Evolutionary conservation across 2,888 invertebrate genomes (phyloP).

Genomic region (Lycophotia porphyrea): DNA sequence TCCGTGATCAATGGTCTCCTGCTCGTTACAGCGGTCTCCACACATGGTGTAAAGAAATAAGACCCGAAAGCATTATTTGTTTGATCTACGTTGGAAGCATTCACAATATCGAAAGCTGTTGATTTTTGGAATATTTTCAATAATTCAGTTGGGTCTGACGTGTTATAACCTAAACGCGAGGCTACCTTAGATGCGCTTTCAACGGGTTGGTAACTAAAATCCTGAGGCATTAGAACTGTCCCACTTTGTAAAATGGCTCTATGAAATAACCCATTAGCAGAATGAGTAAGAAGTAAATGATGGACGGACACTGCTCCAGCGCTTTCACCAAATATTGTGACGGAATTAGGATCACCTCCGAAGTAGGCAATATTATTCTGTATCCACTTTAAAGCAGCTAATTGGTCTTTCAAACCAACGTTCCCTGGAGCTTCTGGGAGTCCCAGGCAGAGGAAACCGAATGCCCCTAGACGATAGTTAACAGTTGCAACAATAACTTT

Average conservation of each 20-base stretch:
- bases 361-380: slow-evolving; percentile 74
- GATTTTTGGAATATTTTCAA: slow-evolving; percentile 68
- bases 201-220: slow-evolving; percentile 65
- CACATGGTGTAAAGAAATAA: slow-evolving; percentile 68
- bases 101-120: slow-evolving; percentile 66
- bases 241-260: slow-evolving; percentile 76
- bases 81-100: slow-evolving; percentile 58
- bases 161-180: slow-evolving; percentile 66
- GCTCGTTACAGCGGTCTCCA: slow-evolving; percentile 55
- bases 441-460: slow-evolving; percentile 77
- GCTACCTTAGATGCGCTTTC: slow-evolving; percentile 64
- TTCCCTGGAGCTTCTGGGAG: slow-evolving; percentile 75
- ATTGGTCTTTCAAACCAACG: slow-evolving; percentile 76
- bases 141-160: slow-evolving; percentile 67
- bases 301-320: slow-evolving; percentile 71
- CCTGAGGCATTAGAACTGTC: slow-evolving; percentile 64
- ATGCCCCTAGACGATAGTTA: slow-evolving; percentile 76
- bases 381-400: slow-evolving; percentile 77
- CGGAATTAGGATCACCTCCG: slow-evolving; percentile 75
- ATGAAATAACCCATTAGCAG: slow-evolving; percentile 73
- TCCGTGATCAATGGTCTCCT: slow-evolving; percentile 61
- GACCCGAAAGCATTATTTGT: slow-evolving; percentile 62
- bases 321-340: slow-evolving; percentile 78
- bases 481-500: slow-evolving; percentile 75
- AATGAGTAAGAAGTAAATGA: slow-evolving; percentile 70